Base-by-base conservation (phyloP, 2,888 invertebrate species). In the Beris chalybata region DNA sequence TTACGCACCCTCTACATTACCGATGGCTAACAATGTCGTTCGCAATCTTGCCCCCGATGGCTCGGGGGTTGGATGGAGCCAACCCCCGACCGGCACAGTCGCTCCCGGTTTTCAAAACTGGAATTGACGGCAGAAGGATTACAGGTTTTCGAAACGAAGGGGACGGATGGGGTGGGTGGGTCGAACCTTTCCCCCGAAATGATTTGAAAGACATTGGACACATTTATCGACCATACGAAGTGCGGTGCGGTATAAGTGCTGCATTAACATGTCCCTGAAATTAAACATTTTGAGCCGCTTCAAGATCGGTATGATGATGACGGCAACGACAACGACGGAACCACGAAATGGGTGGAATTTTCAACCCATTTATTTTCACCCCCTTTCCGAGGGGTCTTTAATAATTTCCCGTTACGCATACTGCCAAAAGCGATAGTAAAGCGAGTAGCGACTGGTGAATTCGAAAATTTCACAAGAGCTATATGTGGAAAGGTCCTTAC, bases 1-100 rank as follows among this genome's bases (percentile, higher is more conserved):
- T 67, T 67, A 59, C 67, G 65, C 58, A 59, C 65, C 32, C 58
- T 52, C 30, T 45, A 12, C 15, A 57, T 11, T 30, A 44, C 57
- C 22, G n/a, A 31, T 47, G 45, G 30, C 57, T 47, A 45, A 22
- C 57, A 48, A 22, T 47, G 47, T 48, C 48, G 47, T 59, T 59
- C 38, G 38, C 9, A 38, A 38, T 30, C 12, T n/a, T 30, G 31
- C 52, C 52, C 29, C 52, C 22, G 13, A 22, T 29, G n/a, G 52
- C 11, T 11, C 2, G 11, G 7, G 30, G 57, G 45, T 7, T 11
- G n/a, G 12, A 7, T 58, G 29, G 13, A 38, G 9, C 45, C 6
- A 29, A 12, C 38, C 6, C 32, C 15, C 43, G 50, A 52, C 22
- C 32, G 13, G 52, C 38, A 61, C 61, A 50, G 61, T 61, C 22